These are phyloP conservation scores for Lysiphlebus fabarum DNA, from an alignment of 1,140 invertebrate genomes.

Conservation along the genomic window DNA sequence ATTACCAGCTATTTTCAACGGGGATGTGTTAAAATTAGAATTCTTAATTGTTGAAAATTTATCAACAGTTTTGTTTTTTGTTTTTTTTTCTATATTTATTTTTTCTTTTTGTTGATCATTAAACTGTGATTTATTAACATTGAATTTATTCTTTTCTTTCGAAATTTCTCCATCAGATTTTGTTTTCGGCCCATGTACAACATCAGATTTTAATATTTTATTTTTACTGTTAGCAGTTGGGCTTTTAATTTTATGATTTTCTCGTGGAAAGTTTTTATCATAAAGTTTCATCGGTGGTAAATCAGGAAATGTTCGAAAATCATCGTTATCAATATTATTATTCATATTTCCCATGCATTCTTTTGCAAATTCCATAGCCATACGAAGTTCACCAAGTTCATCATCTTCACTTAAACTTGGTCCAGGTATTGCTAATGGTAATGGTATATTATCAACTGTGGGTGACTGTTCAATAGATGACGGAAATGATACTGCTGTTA, in stretches of 20 bases:
- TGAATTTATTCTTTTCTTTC: slow-evolving; percentile 13
- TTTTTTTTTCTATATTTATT: background rate
- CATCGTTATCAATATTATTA: slow-evolving; percentile 13
- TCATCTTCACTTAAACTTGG: slow-evolving; percentile 31
- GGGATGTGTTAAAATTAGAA: background rate
- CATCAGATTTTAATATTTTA: too few relatives aligned
- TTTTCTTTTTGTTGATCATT: slow-evolving; percentile 21
- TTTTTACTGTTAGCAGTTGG: too few relatives aligned
- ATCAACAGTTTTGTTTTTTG: background rate
- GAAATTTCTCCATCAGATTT: slow-evolving; percentile 10
- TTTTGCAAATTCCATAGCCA: slow-evolving; percentile 48
- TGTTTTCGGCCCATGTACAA: background rate
- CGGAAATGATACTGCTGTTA: slow-evolving; percentile 11
- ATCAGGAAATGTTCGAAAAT: slow-evolving; percentile 27
- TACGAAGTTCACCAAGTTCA: slow-evolving; percentile 46
- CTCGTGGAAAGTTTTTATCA: too few relatives aligned
- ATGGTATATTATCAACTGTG: background rate
- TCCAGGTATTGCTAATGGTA: background rate
- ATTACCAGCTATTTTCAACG: background rate
- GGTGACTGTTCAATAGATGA: slow-evolving; percentile 4
- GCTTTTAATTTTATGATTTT: too few relatives aligned
- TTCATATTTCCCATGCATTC: slow-evolving; percentile 36
- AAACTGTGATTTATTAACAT: too few relatives aligned
- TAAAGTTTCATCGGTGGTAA: slow-evolving; percentile 14
- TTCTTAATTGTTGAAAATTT: background rate